Percentiles rank a stretch among this genome's conserved stretches.
Conservation (phyloP, 2,797 vertebrate species). For the Agapornis canus region DNA sequence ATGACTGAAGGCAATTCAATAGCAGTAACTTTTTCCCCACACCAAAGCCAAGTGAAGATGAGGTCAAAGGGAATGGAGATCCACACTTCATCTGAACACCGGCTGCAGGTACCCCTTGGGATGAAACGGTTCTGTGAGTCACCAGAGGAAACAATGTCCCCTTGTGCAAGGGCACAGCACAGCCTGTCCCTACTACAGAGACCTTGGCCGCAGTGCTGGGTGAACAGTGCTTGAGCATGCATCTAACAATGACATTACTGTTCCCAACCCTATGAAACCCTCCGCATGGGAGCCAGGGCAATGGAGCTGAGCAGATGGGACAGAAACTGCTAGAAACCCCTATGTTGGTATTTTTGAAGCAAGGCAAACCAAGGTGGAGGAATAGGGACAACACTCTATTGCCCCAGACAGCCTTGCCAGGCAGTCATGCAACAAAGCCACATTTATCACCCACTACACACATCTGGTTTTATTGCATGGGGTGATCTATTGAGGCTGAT, state of each 20-base stretch:
- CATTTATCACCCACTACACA: not conserved
- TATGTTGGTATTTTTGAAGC: rapidly evolving
- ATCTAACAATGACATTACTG: not conserved
- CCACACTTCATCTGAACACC: not conserved
- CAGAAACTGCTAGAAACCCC: not conserved
- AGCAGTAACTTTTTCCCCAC: not conserved
- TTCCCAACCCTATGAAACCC: not conserved
- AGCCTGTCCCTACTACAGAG: not conserved
- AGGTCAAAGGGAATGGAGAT: not conserved
- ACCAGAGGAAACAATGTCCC: not conserved
- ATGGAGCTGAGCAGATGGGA: not conserved
- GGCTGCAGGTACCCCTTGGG: not conserved
- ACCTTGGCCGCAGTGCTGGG: rapidly evolving
- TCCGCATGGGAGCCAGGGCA: not conserved
- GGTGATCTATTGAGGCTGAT: too few relatives aligned
- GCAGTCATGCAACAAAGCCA: rapidly evolving
- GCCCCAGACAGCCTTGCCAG: not conserved
- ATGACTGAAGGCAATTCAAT: not conserved
- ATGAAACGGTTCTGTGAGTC: not conserved
- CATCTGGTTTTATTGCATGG: not conserved
- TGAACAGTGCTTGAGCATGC: not conserved
- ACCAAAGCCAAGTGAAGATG: not conserved
- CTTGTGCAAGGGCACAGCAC: not conserved
- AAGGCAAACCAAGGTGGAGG: not conserved
- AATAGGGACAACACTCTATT: rapidly evolving